Conservation (phyloP, 2,888 invertebrate species). For the Oscheius sp. region DNA sequence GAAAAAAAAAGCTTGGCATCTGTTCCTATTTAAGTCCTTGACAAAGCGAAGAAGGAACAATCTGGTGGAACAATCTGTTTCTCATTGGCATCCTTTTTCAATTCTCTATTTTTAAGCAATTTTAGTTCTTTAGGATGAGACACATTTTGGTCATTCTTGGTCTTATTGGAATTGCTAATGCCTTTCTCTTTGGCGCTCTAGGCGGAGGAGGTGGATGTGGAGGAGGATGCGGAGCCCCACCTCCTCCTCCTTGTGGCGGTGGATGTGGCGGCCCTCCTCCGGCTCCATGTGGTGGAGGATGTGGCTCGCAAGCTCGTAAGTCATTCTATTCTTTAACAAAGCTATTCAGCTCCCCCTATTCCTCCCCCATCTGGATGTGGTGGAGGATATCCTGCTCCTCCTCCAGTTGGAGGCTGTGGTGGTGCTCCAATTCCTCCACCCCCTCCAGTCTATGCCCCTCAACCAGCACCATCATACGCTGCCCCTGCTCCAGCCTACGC, state of each 20-base stretch:
- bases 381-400: conserved; percentile 8
- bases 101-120: too few relatives aligned
- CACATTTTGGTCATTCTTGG: neutral
- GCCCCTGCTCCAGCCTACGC: neutral
- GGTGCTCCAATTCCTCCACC: neutral
- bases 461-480: neutral
- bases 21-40: too few relatives aligned
- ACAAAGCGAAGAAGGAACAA: too few relatives aligned
- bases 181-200: neutral
- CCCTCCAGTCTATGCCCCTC: neutral
- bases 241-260: conserved; percentile 1
- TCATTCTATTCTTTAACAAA: neutral
- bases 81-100: too few relatives aligned
- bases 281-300: neutral
- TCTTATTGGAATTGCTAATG: neutral
- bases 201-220: conserved; percentile 6
- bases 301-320: neutral
- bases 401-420: neutral
- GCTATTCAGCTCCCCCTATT: neutral
- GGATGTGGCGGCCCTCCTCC: conserved; percentile 10
- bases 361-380: conserved; percentile 8
- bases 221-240: neutral
- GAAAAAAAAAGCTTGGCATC: too few relatives aligned
- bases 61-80: too few relatives aligned
- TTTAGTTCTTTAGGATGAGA: neutral